These are phyloP conservation scores for Microtus oregoni DNA, from an alignment of 2,113 vertebrate species.

Conservation along the genomic window DNA sequence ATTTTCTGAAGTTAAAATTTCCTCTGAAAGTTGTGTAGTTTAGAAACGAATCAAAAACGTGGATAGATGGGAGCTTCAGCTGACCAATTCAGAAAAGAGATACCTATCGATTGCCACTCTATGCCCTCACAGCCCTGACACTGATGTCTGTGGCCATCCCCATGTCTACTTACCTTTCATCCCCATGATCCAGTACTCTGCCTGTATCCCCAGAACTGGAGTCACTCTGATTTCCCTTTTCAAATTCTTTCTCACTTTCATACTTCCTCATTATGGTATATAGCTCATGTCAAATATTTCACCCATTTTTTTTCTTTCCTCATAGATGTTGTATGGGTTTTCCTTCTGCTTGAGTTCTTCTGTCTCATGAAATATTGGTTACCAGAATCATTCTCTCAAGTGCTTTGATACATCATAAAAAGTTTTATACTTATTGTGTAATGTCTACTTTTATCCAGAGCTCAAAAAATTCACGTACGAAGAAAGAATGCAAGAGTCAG, in stretches of 20 bases:
- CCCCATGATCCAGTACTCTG: not conserved
- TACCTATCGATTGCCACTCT: rapidly evolving
- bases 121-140: rapidly evolving
- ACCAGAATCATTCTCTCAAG: not conserved
- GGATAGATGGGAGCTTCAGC: not conserved
- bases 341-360: not conserved
- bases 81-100: not conserved
- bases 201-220: not conserved
- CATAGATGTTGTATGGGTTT: not conserved
- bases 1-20: not conserved
- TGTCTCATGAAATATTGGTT: not conserved
- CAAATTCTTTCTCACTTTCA: not conserved
- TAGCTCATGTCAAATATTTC: not conserved
- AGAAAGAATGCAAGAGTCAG: not conserved
- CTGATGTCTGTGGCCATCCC: not conserved
- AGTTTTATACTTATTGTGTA: not conserved
- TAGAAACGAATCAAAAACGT: not conserved
- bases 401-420: not conserved
- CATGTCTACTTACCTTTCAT: rapidly evolving
- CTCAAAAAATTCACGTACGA: not conserved
- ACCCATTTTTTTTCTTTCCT: not conserved
- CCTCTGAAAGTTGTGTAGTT: not conserved
- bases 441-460: not conserved
- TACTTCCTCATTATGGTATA: not conserved
- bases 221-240: not conserved